Evolutionary conservation across 1,140 invertebrate species (phyloP).

Genomic region (Ceratosolen solmsi): DNA sequence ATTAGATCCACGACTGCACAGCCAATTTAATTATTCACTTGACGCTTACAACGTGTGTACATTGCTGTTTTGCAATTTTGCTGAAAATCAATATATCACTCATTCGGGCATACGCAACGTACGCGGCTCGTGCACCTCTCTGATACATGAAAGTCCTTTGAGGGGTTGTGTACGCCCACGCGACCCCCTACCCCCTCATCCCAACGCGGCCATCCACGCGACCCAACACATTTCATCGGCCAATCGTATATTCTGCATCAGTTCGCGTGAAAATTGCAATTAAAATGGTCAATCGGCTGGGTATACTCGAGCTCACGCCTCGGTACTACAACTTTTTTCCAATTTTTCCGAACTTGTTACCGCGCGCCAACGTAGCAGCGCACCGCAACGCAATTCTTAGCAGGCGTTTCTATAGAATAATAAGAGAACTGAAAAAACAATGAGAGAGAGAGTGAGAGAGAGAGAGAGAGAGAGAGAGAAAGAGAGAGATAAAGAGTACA

Average conservation of each 20-base stretch:
- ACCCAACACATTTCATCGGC: too few species aligned
- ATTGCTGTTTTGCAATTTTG: conserved; percentile 6
- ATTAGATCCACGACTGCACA: neutral
- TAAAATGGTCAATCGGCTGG: conserved; percentile 66
- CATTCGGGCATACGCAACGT: neutral
- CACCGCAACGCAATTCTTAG: neutral
- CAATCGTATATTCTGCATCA: neutral
- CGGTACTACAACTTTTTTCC: conserved; percentile 53
- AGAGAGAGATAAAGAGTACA: neutral
- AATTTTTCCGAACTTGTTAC: conserved; percentile 55
- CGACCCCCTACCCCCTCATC: neutral
- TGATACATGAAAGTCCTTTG: conserved; percentile 8
- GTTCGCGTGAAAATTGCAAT: conserved; percentile 60
- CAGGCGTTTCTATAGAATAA: conserved; percentile 17
- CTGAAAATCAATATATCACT: conserved; percentile 44
- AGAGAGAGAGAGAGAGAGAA: neutral
- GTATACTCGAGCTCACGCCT: conserved; percentile 35
- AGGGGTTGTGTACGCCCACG: neutral
- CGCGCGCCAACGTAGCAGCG: neutral
- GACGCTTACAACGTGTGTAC: neutral
- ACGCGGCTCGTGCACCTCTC: neutral
- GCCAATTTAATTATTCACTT: conserved; percentile 43
- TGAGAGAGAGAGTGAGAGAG: neutral
- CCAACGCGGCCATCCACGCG: neutral
- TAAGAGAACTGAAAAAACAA: neutral